Percentiles rank a stretch among this genome's conserved stretches.
Conservation (phyloP, 2,113 vertebrate species). For the Nanorana parkeri region DNA sequence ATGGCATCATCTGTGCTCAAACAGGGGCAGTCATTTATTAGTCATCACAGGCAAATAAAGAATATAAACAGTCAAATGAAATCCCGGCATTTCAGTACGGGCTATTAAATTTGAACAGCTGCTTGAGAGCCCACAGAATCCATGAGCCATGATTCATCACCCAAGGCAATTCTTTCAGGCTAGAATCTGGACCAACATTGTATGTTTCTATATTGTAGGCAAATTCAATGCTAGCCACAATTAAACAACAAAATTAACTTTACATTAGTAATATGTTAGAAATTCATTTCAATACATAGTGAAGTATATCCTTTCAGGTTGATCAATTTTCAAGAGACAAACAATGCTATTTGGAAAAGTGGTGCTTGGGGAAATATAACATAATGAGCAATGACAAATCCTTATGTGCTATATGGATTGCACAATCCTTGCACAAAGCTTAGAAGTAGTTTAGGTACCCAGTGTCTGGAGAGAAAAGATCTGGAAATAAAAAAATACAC, state of each 20-base stretch:
- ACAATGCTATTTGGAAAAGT: background rate
- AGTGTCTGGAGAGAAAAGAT: too few relatives aligned
- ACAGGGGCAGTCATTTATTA: constrained; percentile 12
- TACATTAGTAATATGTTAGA: constrained; percentile 32
- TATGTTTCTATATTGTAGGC: background rate
- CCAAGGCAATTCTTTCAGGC: constrained; percentile 17
- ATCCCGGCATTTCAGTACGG: constrained; percentile 1
- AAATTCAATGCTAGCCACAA: constrained; percentile 11
- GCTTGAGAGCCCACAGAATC: constrained; percentile 7
- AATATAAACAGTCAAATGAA: constrained; percentile 22
- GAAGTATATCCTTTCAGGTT: background rate
- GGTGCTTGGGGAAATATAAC: too few relatives aligned
- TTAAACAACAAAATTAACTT: constrained; percentile 14
- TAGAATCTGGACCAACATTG: constrained; percentile 3
- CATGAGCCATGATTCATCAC: constrained; percentile 45
- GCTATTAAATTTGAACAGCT: constrained; percentile 37
- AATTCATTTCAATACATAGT: constrained; percentile 5
- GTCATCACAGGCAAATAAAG: constrained; percentile 26
- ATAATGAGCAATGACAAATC: too few relatives aligned
- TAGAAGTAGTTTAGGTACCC: too few relatives aligned
- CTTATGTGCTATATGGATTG: too few relatives aligned
- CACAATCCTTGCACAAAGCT: too few relatives aligned
- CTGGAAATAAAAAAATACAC: too few relatives aligned
- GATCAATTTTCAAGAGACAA: background rate
- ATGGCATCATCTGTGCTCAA: constrained; percentile 26